These are phyloP conservation scores for Lycaon pictus DNA, from an alignment of 2,113 vertebrate species.

Conservation along the genomic window DNA sequence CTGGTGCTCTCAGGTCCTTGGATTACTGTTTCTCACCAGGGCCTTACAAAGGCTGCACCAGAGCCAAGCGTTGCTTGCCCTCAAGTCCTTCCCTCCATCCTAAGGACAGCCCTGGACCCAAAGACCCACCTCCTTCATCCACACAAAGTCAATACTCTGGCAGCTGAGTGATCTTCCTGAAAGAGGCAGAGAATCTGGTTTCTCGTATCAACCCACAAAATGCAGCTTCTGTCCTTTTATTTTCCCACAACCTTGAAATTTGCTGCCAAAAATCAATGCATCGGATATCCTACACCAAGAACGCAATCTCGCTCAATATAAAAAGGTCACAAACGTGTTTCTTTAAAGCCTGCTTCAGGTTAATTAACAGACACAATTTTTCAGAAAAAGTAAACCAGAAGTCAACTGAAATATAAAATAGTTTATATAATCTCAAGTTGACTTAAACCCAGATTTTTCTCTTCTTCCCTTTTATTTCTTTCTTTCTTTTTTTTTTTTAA, in stretches of 20 bases:
- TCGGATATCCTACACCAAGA: slow-evolving; percentile 3
- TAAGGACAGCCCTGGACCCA: not conserved
- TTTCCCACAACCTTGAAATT: slow-evolving; percentile 34
- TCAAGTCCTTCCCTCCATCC: not conserved
- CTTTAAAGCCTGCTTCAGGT: not conserved
- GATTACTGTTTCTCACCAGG: not conserved
- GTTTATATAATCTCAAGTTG: not conserved
- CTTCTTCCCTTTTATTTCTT: no score
- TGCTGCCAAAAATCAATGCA: slow-evolving; percentile 47
- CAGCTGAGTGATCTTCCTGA: not conserved
- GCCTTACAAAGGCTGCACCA: not conserved
- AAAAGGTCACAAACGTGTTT: slow-evolving; percentile 14
- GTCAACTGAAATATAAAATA: slow-evolving; percentile 37
- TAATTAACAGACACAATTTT: slow-evolving; percentile 30
- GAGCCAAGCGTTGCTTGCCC: not conserved
- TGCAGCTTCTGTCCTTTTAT: not conserved
- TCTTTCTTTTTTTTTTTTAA: no score
- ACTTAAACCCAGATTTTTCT: not conserved
- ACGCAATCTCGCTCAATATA: not conserved
- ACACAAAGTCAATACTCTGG: not conserved
- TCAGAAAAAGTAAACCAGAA: slow-evolving; percentile 14
- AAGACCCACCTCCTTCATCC: not conserved
- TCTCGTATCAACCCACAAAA: not conserved
- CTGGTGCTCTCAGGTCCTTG: not conserved
- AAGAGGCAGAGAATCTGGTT: not conserved